These are phyloP conservation scores for Thelohanellus kitauei DNA, from an alignment of 30 jellyfish, hydroid and myxozoan species.

Conservation along the genomic window DNA sequence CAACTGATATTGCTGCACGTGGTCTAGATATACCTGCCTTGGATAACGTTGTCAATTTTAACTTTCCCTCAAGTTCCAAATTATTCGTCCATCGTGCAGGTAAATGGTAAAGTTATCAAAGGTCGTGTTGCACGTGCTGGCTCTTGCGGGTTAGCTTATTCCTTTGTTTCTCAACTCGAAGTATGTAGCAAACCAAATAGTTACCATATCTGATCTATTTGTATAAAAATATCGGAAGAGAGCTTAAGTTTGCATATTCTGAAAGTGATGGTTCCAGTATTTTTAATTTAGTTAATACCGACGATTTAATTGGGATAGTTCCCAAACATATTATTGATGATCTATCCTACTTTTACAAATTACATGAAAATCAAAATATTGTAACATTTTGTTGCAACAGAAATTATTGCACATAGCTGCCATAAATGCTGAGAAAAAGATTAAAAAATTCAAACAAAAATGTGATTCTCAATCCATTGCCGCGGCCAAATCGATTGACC, in stretches of 20 bases:
- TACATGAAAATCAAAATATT: no score
- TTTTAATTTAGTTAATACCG: no score
- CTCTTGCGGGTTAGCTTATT: slow-evolving; percentile 44
- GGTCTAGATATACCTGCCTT: slow-evolving; percentile 82
- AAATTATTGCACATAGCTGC: no score
- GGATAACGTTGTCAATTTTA: slow-evolving; percentile 52
- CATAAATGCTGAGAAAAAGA: neutral
- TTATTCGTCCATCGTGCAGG: slow-evolving; percentile 74
- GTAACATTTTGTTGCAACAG: no score
- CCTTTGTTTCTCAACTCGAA: slow-evolving; percentile 42
- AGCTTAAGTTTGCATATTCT: no score
- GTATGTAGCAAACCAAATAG: slow-evolving; percentile 15
- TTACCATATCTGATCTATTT: slow-evolving; percentile 43
- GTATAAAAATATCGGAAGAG: slow-evolving; percentile 35
- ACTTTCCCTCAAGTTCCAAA: slow-evolving; percentile 69
- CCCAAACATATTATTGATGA: no score
- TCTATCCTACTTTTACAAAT: no score
- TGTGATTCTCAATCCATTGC: neutral
- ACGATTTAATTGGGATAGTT: no score
- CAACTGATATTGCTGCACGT: slow-evolving; percentile 92
- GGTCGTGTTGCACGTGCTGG: slow-evolving; percentile 99
- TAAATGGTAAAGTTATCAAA: slow-evolving; percentile 6
- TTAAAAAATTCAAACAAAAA: neutral
- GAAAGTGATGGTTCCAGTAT: no score
- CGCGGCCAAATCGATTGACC: neutral